Evolutionary conservation across 2,113 vertebrate species (phyloP).

Genomic region (Xenopus borealis): DNA sequence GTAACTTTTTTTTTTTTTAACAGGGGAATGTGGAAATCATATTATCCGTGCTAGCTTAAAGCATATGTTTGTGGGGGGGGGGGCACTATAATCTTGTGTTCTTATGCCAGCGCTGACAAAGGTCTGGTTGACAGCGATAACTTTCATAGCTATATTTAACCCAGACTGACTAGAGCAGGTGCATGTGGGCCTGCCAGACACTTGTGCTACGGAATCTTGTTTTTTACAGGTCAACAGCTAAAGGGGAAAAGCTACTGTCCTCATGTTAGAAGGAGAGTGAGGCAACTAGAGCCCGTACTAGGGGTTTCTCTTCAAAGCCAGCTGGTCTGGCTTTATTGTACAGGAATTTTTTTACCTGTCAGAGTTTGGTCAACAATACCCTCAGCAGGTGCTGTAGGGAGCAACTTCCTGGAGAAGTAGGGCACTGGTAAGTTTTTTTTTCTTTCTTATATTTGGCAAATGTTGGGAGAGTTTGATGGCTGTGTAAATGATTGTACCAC

Average conservation of each 20-base stretch:
- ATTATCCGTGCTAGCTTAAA: conserved; percentile 72
- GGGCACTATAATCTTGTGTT: conserved; percentile 62
- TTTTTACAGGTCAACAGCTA: conserved; percentile 75
- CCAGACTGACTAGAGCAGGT: conserved; percentile 88
- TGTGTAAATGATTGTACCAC: background rate
- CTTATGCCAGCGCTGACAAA: conserved; percentile 83
- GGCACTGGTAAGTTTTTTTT: conserved; percentile 88
- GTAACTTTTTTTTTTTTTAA: no score
- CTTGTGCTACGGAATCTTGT: conserved; percentile 73
- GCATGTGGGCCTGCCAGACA: conserved; percentile 77
- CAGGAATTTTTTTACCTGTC: conserved; percentile 74
- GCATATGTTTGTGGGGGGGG: conserved; percentile 51
- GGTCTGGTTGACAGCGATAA: conserved; percentile 89
- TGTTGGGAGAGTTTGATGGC: background rate
- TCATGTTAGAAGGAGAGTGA: conserved; percentile 80
- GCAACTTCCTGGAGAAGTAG: conserved; percentile 93
- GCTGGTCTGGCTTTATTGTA: conserved; percentile 98
- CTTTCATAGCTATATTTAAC: conserved; percentile 93
- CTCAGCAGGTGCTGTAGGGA: conserved; percentile 92
- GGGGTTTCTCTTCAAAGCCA: conserved; percentile 97
- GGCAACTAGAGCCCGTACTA: conserved; percentile 85
- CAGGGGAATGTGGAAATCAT: conserved; percentile 50
- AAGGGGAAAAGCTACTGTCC: conserved; percentile 73
- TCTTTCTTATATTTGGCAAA: background rate
- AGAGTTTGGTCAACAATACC: conserved; percentile 74